These are phyloP conservation scores for Euplexia lucipara DNA, from an alignment of 2,888 invertebrate genomes.

Conservation along the genomic window DNA sequence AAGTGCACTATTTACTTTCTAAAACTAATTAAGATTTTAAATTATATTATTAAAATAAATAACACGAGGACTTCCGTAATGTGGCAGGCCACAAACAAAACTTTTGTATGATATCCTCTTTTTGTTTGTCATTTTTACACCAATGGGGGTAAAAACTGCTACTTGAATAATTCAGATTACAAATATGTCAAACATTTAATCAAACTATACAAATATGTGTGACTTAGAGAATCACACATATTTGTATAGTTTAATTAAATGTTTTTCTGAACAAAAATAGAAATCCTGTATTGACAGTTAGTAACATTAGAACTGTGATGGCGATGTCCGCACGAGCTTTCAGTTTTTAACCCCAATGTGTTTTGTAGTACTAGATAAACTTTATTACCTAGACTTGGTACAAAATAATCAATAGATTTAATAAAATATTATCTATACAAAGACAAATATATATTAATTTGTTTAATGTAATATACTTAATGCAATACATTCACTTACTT, in stretches of 20 bases:
- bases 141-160: neutral
- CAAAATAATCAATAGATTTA: conserved; percentile 20
- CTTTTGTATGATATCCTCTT: conserved; percentile 43
- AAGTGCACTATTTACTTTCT: conserved; percentile 53
- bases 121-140: conserved; percentile 48
- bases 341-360: conserved; percentile 7
- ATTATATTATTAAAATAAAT: conserved; percentile 25
- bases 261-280: too few species aligned
- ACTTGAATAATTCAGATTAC: too few species aligned
- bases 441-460: conserved; percentile 14
- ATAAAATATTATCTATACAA: conserved; percentile 47
- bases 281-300: too few species aligned
- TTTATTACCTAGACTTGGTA: conserved; percentile 22
- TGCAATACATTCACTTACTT: conserved; percentile 1
- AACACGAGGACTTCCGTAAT: conserved; percentile 64
- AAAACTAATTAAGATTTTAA: conserved; percentile 25
- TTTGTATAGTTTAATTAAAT: too few species aligned
- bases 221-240: too few species aligned
- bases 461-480: conserved; percentile 3
- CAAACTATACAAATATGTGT: too few species aligned
- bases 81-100: conserved; percentile 73
- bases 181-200: too few species aligned
- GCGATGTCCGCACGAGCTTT: too few species aligned
- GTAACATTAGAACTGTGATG: too few species aligned
- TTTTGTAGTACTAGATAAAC: conserved; percentile 20